Evolutionary conservation across 1,140 invertebrate genomes (phyloP).

Genomic region (Ephestia elutella): DNA sequence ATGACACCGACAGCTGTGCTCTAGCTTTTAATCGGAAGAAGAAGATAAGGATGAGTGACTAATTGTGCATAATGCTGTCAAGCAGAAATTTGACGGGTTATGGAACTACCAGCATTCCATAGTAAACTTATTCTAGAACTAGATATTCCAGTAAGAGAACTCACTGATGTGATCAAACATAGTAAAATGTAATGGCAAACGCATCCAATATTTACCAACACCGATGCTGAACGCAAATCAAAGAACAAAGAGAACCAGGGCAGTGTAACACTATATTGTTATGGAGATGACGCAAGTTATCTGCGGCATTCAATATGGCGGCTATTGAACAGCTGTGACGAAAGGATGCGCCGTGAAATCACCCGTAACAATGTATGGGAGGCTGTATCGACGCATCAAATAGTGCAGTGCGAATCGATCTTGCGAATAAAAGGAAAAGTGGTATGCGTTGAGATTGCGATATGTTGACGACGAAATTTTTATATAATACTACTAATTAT

Average conservation of each 20-base stretch:
- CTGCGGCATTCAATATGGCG: conserved; percentile 55
- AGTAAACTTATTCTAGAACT: too few species aligned
- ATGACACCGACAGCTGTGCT: too few species aligned
- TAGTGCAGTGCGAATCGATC: conserved; percentile 4
- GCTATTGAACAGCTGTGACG: conserved; percentile 48
- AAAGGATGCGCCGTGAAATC: conserved; percentile 67
- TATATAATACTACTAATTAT: too few species aligned
- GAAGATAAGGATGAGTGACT: too few species aligned
- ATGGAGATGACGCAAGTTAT: conserved; percentile 54
- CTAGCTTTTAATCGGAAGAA: too few species aligned
- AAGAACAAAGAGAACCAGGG: conserved; percentile 62
- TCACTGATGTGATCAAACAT: too few species aligned
- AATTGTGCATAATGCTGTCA: too few species aligned
- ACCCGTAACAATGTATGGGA: conserved; percentile 12
- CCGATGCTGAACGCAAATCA: conserved; percentile 7
- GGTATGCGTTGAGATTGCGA: neutral
- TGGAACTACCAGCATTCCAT: too few species aligned
- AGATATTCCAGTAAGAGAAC: too few species aligned
- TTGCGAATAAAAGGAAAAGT: conserved; percentile 4
- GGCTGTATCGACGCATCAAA: neutral
- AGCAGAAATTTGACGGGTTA: too few species aligned
- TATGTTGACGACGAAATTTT: too few species aligned
- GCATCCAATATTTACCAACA: conserved; percentile 6
- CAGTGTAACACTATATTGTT: conserved; percentile 66
- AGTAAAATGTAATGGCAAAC: too few species aligned